Conservation (phyloP, 2,797 vertebrate genomes). For the Tadarida brasiliensis region DNA sequence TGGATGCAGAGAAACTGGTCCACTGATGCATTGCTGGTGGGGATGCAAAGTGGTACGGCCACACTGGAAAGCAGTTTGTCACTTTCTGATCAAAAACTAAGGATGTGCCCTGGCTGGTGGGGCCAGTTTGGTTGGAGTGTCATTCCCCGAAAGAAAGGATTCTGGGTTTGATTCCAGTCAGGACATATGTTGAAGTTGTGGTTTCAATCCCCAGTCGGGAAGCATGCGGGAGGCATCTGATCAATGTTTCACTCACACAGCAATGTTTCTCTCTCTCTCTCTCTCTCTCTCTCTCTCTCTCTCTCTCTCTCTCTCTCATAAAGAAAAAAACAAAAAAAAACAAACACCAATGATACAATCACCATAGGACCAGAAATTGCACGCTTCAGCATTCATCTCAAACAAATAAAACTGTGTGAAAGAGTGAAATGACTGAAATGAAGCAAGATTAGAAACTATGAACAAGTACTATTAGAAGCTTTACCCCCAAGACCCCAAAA, state of each 20-base stretch:
- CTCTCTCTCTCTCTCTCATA: no score
- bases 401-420: conserved; percentile 14
- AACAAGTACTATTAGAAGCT: neutral
- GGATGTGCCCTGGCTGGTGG: neutral
- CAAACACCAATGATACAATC: no score
- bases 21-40: neutral
- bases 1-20: neutral
- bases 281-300: no score
- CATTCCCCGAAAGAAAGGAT: no score
- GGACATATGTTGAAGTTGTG: no score
- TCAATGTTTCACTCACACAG: no score
- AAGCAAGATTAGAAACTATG: conserved; percentile 27
- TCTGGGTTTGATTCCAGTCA: no score
- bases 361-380: neutral
- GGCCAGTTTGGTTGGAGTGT: no score
- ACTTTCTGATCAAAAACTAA: conserved; percentile 2
- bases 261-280: no score
- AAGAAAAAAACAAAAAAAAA: no score
- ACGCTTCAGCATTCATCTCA: neutral
- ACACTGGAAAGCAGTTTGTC: conserved; percentile 5
- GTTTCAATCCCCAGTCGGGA: no score
- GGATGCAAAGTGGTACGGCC: conserved; percentile 5
- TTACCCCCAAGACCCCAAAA: neutral
- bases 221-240: no score
- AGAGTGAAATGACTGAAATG: neutral